A percentile compares a stretch with the other conserved stretches of the same genome.
Evolutionary conservation across 2,888 invertebrate species (phyloP).

Genomic region (Ectropis crepuscularia): DNA sequence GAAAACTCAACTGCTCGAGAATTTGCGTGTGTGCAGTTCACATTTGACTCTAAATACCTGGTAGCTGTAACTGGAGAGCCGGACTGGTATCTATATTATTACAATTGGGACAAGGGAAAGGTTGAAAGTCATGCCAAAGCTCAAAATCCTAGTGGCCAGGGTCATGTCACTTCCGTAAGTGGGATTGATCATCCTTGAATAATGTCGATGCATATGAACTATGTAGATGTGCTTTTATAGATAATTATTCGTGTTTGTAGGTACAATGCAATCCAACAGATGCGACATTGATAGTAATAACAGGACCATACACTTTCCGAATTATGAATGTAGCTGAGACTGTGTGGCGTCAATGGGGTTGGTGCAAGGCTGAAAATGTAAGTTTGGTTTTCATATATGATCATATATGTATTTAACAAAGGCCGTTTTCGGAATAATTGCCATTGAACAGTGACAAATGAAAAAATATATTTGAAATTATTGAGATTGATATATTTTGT

Average conservation of each 20-base stretch:
- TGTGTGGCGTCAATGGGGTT: constrained; percentile 93
- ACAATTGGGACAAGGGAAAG: constrained; percentile 93
- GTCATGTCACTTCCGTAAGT: constrained; percentile 83
- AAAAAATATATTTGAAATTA: too few species aligned
- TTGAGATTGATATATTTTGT: too few species aligned
- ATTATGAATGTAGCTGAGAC: constrained; percentile 91
- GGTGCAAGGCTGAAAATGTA: constrained; percentile 90
- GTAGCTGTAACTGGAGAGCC: constrained; percentile 93
- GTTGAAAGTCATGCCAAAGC: constrained; percentile 90
- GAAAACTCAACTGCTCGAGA: constrained; percentile 85
- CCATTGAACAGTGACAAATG: too few species aligned
- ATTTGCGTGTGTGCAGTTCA: constrained; percentile 90
- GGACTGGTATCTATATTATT: constrained; percentile 92
- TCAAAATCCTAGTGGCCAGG: constrained; percentile 88
- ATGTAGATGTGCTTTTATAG: neutral
- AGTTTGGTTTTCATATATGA: constrained; percentile 42
- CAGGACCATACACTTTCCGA: constrained; percentile 87
- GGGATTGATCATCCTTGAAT: neutral
- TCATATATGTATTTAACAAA: too few species aligned
- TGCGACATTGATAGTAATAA: constrained; percentile 88
- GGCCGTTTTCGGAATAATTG: too few species aligned
- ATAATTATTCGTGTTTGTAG: constrained; percentile 64
- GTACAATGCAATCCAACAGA: constrained; percentile 92
- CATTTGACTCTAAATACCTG: constrained; percentile 92
- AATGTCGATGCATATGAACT: neutral